Evolutionary conservation across 2,888 invertebrate species (phyloP), one percentile per base, ranked within the genome.

Genomic region (Psococerastis gibbosa): DNA sequence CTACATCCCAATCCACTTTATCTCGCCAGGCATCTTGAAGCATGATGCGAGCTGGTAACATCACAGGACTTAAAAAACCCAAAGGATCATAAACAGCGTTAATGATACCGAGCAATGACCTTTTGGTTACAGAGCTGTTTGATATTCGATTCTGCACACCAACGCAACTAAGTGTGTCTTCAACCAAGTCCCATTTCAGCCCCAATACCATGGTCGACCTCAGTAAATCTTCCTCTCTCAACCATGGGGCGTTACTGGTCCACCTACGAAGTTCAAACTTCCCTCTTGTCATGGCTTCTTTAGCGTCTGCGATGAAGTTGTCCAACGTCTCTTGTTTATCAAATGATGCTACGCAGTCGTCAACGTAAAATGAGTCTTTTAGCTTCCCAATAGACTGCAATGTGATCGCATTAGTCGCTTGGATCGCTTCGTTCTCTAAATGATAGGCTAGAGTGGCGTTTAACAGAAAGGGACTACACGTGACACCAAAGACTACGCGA

Each of bases 1-100:
- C n/a, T 3, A 47, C 45, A 43, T 54, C 52, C 52, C 53, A 53
- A 6, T 35, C 46, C n/a, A 49, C 8, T 3, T 46, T 43, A 2
- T 22, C 17, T 31, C 32, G 32, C 51, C 52, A 54, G 3, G 49
- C n/a, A 1, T 42, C 16, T 43, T 52, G 52, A 23, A 54, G 42
- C 9, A 50, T 38, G 1, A 48, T 33, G 32, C 52, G 53, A 8
- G 46, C 47, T 4, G 18, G 16, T 20, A 52, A 43, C 2, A 45
- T 45, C 11, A 48, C 43, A 3, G 50, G 50, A 3, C 35, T 31
- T 1, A 52, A 11, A 13, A 45, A 43, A 6, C 49, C 49, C 1
- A 49, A 16, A 1, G 48, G 51, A 41, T 53, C 53, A 27, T 48
- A 49, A 2, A 49, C 23, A 8, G 35, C 27, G 2, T 45, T 44